These are phyloP conservation scores for Sabatieria punctata DNA, from an alignment of 2,888 invertebrate genomes.

Conservation along the genomic window DNA sequence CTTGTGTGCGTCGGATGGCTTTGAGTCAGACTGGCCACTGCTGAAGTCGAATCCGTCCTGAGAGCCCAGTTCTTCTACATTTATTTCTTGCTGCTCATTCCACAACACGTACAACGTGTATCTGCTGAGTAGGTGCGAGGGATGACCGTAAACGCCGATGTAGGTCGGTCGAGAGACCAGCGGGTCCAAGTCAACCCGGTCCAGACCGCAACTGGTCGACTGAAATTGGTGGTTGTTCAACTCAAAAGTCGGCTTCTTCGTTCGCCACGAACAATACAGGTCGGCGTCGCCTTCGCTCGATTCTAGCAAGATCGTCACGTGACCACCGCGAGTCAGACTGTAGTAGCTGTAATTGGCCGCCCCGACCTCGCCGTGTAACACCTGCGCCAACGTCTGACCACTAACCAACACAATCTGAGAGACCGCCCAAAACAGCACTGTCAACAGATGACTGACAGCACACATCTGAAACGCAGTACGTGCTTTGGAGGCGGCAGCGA, in stretches of 20 bases:
- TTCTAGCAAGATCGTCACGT: not conserved
- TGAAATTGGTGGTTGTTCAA: not conserved
- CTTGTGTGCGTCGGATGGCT: not conserved
- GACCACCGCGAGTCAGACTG: not conserved
- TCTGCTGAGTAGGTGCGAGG: not conserved
- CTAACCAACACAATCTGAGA: no score
- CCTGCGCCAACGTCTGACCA: no score
- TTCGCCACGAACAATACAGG: not conserved
- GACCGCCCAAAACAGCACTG: no score
- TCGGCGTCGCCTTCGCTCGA: not conserved
- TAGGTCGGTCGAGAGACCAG: not conserved
- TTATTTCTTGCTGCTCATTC: not conserved
- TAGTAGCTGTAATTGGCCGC: not conserved
- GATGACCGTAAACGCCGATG: constrained; percentile 1
- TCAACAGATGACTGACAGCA: no score
- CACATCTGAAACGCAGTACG: no score
- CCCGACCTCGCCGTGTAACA: not conserved
- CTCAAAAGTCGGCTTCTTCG: not conserved
- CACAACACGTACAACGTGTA: not conserved
- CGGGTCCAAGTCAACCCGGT: not conserved
- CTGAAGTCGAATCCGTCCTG: not conserved
- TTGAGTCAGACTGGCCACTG: no score
- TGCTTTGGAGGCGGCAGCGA: no score
- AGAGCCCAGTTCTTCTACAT: not conserved
- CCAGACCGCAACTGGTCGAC: not conserved